A percentile compares a stretch with the other conserved stretches of the same genome.
These are phyloP conservation scores for Clepsis dumicolana DNA, from an alignment of 2,888 invertebrate genomes.

Conservation along the genomic window DNA sequence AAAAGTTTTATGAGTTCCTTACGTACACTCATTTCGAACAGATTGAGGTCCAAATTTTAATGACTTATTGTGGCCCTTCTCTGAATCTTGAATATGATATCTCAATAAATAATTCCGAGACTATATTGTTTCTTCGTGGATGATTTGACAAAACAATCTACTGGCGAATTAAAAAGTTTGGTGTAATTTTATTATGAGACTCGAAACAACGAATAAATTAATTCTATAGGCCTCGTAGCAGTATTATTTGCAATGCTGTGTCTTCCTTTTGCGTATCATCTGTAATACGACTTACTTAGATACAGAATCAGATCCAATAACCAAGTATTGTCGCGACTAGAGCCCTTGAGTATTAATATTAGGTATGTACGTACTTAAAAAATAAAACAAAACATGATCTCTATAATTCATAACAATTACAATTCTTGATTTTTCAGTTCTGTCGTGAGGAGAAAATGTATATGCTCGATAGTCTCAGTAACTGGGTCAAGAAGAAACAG, in stretches of 20 bases:
- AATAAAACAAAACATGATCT: no score
- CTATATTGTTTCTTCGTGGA: not conserved
- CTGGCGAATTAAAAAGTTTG: not conserved
- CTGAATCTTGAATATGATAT: constrained; percentile 26
- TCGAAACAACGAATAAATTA: no score
- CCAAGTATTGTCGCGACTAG: no score
- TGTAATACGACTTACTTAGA: no score
- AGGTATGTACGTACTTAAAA: no score
- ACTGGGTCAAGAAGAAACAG: constrained; percentile 5
- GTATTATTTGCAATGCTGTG: no score
- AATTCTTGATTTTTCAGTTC: not conserved
- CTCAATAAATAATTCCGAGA: constrained; percentile 11
- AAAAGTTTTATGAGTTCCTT: constrained; percentile 69
- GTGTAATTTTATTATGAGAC: not conserved
- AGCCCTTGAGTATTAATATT: no score
- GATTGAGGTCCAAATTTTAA: constrained; percentile 63
- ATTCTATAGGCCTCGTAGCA: no score
- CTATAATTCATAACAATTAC: not conserved
- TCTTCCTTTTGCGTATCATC: no score
- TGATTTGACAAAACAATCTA: not conserved
- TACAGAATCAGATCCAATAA: no score
- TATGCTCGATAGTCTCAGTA: not conserved
- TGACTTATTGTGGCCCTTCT: constrained; percentile 56
- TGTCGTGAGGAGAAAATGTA: not conserved
- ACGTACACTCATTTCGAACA: constrained; percentile 55